phyloP scores from a whole-genome alignment of 2,888 invertebrate species.

The Oegoconia quadripuncta region DNA sequence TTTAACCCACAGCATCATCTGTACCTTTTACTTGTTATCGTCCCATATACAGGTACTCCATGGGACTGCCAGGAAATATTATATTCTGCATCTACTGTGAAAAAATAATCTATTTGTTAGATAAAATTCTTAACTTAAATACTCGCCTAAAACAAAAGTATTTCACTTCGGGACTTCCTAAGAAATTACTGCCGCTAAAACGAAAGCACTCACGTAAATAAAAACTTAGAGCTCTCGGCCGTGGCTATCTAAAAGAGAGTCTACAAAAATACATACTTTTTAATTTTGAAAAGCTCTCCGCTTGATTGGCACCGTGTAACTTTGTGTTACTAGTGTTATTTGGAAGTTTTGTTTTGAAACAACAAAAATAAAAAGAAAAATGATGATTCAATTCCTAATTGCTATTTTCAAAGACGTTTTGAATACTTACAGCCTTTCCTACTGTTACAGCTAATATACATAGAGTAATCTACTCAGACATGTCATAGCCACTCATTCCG shows the following conservation, averaged over 20 bases:
- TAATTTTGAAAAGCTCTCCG: conserved; percentile 61
- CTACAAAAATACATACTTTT: conserved; percentile 52
- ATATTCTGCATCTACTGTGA: too few relatives aligned
- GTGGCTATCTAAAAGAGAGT: conserved; percentile 33
- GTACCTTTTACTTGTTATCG: too few relatives aligned
- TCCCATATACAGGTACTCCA: too few relatives aligned
- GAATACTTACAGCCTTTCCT: too few relatives aligned
- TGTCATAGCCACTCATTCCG: conserved; percentile 29
- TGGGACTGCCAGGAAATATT: too few relatives aligned
- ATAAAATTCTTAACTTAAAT: not conserved
- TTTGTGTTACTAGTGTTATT: too few relatives aligned
- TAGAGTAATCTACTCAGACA: conserved; percentile 11
- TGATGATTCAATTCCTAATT: too few relatives aligned
- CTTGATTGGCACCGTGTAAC: conserved; percentile 48
- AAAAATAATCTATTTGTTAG: not conserved
- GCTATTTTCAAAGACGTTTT: too few relatives aligned
- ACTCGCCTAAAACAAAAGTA: not conserved
- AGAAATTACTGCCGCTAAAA: conserved; percentile 42
- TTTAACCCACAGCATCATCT: too few relatives aligned
- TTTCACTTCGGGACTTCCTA: conserved; percentile 29
- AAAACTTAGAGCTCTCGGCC: conserved; percentile 42
- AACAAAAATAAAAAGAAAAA: not conserved
- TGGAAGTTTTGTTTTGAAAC: too few relatives aligned
- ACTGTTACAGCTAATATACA: too few relatives aligned
- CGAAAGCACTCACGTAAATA: conserved; percentile 47